Conservation (phyloP, 2,113 vertebrate species). For the Alaudala cheleensis region DNA sequence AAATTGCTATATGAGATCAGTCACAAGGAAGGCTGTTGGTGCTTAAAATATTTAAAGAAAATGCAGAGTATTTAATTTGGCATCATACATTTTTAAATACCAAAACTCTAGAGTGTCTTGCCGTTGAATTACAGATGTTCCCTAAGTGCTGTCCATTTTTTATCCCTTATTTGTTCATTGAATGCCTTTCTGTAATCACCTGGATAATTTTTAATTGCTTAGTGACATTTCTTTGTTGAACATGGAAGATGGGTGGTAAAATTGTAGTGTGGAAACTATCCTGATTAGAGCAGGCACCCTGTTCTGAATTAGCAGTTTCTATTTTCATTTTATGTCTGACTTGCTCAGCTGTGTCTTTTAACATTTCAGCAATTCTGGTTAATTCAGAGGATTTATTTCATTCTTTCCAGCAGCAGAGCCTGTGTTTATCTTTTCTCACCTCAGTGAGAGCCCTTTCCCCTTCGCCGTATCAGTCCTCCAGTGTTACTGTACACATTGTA, state of each 20-base stretch:
- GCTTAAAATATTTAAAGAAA: background rate
- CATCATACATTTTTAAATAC: background rate
- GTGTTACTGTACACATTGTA: background rate
- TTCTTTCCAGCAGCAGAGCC: conserved; percentile 4
- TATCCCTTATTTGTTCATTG: background rate
- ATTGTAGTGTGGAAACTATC: background rate
- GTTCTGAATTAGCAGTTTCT: conserved; percentile 10
- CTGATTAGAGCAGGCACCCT: background rate
- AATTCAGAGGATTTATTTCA: conserved; percentile 43
- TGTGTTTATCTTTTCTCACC: conserved; percentile 61
- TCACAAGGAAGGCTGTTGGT: background rate
- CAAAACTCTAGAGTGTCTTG: background rate
- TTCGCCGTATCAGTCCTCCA: conserved; percentile 2
- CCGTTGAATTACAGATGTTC: background rate
- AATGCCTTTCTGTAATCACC: background rate
- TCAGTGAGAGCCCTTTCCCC: conserved; percentile 29
- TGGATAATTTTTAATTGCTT: background rate
- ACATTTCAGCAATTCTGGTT: conserved; percentile 27
- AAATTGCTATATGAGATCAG: background rate
- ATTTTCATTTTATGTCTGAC: conserved; percentile 13
- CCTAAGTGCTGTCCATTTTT: background rate
- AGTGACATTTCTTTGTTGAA: background rate
- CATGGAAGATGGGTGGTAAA: background rate
- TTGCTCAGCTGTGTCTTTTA: conserved; percentile 9
- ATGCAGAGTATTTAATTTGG: background rate